A percentile compares a stretch with the other conserved stretches of the same genome.
Evolutionary conservation across 2,113 vertebrate species (phyloP).

Genomic region (Sceloporus undulatus): DNA sequence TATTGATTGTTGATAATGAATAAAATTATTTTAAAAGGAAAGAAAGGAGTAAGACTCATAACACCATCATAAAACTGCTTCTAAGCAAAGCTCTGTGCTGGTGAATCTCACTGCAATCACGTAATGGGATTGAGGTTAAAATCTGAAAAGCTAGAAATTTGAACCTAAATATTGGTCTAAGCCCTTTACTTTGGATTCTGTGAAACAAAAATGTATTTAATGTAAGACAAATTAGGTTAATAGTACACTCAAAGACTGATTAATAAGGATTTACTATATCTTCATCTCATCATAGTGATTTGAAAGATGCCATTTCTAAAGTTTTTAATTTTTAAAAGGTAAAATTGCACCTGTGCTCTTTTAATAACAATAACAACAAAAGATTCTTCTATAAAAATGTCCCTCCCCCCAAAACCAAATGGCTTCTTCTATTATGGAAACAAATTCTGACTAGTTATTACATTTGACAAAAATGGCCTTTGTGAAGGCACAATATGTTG

Average conservation of each 20-base stretch:
- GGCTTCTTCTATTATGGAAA: constrained; percentile 5
- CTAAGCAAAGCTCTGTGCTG: not conserved
- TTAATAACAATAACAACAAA: fast-evolving
- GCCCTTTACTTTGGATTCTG: not conserved
- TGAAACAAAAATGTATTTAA: not conserved
- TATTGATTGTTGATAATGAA: no score
- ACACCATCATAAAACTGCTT: not conserved
- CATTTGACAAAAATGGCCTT: constrained; percentile 36
- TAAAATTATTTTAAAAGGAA: no score
- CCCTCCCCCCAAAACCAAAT: not conserved
- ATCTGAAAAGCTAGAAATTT: not conserved
- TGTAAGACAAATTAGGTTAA: not conserved
- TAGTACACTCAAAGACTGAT: not conserved
- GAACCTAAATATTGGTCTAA: not conserved
- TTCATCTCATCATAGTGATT: not conserved
- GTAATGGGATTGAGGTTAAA: not conserved
- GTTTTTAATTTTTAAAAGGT: not conserved
- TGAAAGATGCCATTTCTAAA: not conserved
- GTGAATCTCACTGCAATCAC: not conserved
- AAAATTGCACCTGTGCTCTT: constrained; percentile 11
- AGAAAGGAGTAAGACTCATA: not conserved
- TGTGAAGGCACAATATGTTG: constrained; percentile 41
- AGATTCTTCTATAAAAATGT: not conserved
- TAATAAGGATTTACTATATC: constrained; percentile 14
- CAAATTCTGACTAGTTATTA: constrained; percentile 40